These are phyloP conservation scores for Nomada ferruginata DNA, from an alignment of 2,888 invertebrate species.

Conservation along the genomic window DNA sequence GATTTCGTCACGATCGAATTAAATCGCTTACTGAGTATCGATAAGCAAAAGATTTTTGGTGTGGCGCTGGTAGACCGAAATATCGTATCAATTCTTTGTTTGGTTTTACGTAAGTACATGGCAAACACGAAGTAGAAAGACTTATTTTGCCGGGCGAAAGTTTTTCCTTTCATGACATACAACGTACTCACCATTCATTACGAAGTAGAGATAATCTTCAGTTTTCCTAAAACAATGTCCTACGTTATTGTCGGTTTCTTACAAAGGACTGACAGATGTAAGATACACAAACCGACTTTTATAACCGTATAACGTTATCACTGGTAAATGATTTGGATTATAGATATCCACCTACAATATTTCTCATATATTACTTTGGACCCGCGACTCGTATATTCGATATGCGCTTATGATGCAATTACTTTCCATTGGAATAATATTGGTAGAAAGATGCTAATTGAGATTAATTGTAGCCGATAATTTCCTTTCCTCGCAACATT, in stretches of 20 bases:
- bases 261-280: conserved; percentile 35
- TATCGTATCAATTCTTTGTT: no score
- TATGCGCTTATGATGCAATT: neutral
- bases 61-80: no score
- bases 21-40: no score
- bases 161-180: neutral
- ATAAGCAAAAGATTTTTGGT: no score
- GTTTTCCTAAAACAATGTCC: neutral
- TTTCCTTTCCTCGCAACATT: no score
- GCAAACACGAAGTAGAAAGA: no score
- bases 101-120: no score
- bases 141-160: no score
- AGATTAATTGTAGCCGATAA: neutral
- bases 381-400: neutral
- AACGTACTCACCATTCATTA: conserved; percentile 45
- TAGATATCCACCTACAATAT: conserved; percentile 1
- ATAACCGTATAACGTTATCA: conserved; percentile 51
- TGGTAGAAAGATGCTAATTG: neutral
- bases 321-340: conserved; percentile 10
- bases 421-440: neutral
- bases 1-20: no score
- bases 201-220: neutral
- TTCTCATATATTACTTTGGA: neutral
- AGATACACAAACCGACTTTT: conserved; percentile 42
- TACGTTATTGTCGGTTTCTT: conserved; percentile 1